Evolutionary conservation across 2,888 invertebrate genomes (phyloP).

Genomic region (Chrysopilus asiliformis): DNA sequence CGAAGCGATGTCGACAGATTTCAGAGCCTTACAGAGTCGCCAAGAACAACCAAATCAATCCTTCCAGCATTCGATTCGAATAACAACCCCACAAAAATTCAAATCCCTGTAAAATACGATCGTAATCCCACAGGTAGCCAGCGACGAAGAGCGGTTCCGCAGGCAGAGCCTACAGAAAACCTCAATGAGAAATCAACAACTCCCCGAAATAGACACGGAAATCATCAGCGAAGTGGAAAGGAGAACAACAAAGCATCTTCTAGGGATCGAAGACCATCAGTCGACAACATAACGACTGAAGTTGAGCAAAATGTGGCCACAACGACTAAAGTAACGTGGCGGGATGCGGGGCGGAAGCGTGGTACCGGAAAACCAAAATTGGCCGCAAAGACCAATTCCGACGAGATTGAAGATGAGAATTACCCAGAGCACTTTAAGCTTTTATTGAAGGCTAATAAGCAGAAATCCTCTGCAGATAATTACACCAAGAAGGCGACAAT

Average conservation of each 20-base stretch:
- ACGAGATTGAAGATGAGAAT: slow-evolving; percentile 48
- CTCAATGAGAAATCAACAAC: slow-evolving; percentile 2
- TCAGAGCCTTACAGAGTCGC: too few species aligned
- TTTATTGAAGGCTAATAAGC: slow-evolving; percentile 44
- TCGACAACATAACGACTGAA: slow-evolving; percentile 13
- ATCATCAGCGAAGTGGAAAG: too few species aligned
- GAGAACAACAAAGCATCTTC: slow-evolving; percentile 3
- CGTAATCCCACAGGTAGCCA: slow-evolving; percentile 9
- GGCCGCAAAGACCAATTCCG: slow-evolving; percentile 19
- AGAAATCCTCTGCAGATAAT: slow-evolving; percentile 3
- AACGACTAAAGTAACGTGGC: slow-evolving; percentile 15
- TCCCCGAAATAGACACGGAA: too few species aligned
- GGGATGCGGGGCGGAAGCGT: slow-evolving; percentile 12
- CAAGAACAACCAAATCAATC: slow-evolving; percentile 6
- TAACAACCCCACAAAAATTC: slow-evolving; percentile 17
- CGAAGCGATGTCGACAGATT: too few species aligned
- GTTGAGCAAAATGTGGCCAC: slow-evolving; percentile 12
- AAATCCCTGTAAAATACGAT: slow-evolving; percentile 14
- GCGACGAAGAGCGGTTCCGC: neutral
- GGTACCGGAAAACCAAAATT: slow-evolving; percentile 10
- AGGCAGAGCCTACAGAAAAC: slow-evolving; percentile 1
- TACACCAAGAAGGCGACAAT: neutral
- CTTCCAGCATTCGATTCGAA: neutral
- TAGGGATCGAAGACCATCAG: slow-evolving; percentile 3
- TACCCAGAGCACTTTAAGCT: slow-evolving; percentile 53